Evolutionary conservation across 2,797 vertebrate genomes (phyloP), one percentile per base, ranked within the genome.

Genomic region (Otolemur crassicaudatus): DNA sequence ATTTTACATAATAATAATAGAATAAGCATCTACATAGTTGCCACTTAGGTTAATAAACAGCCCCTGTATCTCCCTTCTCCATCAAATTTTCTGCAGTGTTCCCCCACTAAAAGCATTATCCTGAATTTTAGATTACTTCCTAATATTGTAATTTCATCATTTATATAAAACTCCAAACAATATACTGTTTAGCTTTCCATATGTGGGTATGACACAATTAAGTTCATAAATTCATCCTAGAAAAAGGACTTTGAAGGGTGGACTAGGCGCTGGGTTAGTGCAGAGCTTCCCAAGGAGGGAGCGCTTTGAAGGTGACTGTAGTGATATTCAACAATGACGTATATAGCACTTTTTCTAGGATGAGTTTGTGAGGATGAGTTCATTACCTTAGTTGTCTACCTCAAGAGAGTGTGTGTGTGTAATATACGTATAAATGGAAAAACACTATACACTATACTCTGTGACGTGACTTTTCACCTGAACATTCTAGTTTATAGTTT

Each of bases 11-110:
- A 23, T 61, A 22, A 49, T 43, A 85, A 73, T 73, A 87, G 87
- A 84, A 56, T 76, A 25, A 53, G 3, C 53, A 34, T 31, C 16
- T 4, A 53, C 60, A 2, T 63, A 31, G 7, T 58, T 19, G 90
- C 1, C 23, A 70, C 9, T 29, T 75, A 20, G 2, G 29, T 80
- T 81, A 80, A 20, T 37, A 85, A 60, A 72, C 0, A 46, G 1
- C 5, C 16, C 25, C 6, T 13, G 7, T 0, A 3, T 84, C 14
- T 4, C 20, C 3, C 11, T 11, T 23, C 4, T 23, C 53, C 2
- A 69, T 73, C 60, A 65, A n/a, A 29, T 60, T 83, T 76, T 61
- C 40, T 23, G 49, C 13, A 13, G 0, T 29, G 75, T 2, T 46
- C 31, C 37, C 34, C 34, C 46, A 37, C 49, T 0, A 22, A 12